Base-by-base conservation (phyloP, 2,888 invertebrate species). In the Epinotia brunnichana region DNA sequence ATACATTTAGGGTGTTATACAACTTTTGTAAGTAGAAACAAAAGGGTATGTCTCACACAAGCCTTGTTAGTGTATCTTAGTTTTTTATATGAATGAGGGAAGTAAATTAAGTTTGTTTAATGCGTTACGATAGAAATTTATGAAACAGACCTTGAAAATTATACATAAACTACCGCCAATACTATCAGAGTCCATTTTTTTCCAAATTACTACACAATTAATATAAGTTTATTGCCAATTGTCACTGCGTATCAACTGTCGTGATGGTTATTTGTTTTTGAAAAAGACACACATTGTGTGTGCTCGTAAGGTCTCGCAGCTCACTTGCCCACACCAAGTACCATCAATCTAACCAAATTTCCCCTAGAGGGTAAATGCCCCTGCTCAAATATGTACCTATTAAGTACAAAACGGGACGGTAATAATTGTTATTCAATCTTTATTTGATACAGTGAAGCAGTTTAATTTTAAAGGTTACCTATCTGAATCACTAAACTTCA, bases 171-270 rank as follows among this genome's bases (percentile, higher is more conserved):
- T 61, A 39, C 60, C 19, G 24, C 51, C 51, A 24, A 61, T 64
- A 54, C 64, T 64, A 35, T 59, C 17, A 17, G 17, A n/a, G n/a
- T 17, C n/a, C 5, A 2, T 51, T 35, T 13, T 29, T 5, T 3
- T 29, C 44, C 29, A 57, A 41, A 54, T 39, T 19, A 57, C 67
- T 44, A 57, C 44, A 70, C 48, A 56, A 15, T 15, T 70, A 63
- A 61, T 21, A 59, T 41, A 51, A 41, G 44, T 70, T 70, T 67
- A 72, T 72, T 73, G 73, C 73, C 69, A 69, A 73, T 72, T 68
- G 72, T 68, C 72, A 72, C 72, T 62, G 56, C n/a, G n/a, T 17
- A 39, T 21, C 17, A 15, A 53, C 61, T 61, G 17, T 29, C 35
- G 51, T 53, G 41, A 24, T 54, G 19, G 13, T 24, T 48, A 60